Evolutionary conservation across 30 jellyfish, hydroid and myxozoan species (phyloP), one percentile per base, ranked within the genome.

Genomic region (Chrysaora quinquecirrha): DNA sequence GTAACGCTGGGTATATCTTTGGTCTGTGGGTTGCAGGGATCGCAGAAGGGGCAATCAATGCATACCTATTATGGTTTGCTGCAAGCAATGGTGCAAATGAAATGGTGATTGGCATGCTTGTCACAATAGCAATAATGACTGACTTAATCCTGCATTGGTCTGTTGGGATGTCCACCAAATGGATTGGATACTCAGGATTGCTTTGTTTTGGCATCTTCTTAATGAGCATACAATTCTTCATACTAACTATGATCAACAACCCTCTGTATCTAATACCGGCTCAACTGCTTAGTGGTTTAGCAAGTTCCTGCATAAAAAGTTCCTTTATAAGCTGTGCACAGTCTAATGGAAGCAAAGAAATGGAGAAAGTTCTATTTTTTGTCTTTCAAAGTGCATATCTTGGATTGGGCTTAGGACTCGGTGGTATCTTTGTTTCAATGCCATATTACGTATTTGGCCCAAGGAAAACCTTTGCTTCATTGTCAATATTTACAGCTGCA

Each of bases 391-490:
- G 89, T 38, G 62, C 83, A 0, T 85, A 85, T 63, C 67, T 76
- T 76, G 96, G 96, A 20, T 49, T 85, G 31, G 96, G 96, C 9
- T 76, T 85, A 65, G 96, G 89, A 0, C 80, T 85, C 34, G 96
- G 89, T 7, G 95, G 89, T 3, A 19, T 85, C 7, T 67, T 71
- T 75, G 85, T 85, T 12, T 76, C 96, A 20, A 65, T 85, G 68
- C 85, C 96, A 18, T 85, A 75, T 62, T 75, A 31, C 58, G 48
- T 76, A 47, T 64, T 72, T 65, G 89, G 96, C 23, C 71, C 89
- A 50, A 71, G 75, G 29, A 64, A 52, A 65, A 73, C 89, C 0
- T 85, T 85, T 66, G 67, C 76, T 52, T 89, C 79, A 48, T 58
- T 85, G 50, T 71, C 80, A 46, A 76, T 85, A 30, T 11, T 85